Evolutionary conservation across 2,797 vertebrate species (phyloP).

Genomic region (Melanotaenia boesemani): DNA sequence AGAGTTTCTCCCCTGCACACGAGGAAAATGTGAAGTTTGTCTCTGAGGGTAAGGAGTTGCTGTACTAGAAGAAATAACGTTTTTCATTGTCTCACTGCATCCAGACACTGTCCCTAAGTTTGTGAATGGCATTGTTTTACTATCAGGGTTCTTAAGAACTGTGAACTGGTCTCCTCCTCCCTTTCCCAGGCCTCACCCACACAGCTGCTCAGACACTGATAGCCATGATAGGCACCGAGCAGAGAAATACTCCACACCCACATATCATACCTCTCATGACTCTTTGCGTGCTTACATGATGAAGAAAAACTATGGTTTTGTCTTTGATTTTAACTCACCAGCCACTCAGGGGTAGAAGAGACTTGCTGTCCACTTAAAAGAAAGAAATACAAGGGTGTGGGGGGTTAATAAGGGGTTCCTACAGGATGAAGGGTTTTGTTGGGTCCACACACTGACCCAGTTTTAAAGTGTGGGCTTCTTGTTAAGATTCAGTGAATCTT

Average conservation of each 20-base stretch:
- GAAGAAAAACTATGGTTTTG: slow-evolving; percentile 3
- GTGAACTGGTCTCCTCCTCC: not conserved
- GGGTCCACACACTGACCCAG: slow-evolving; percentile 24
- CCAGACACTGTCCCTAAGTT: slow-evolving; percentile 15
- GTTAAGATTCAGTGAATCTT: slow-evolving; percentile 21
- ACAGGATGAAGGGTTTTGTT: slow-evolving; percentile 1
- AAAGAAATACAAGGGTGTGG: not conserved
- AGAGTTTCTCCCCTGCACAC: slow-evolving; percentile 88
- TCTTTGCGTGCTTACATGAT: not conserved
- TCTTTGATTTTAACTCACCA: not conserved
- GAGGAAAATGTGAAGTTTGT: slow-evolving; percentile 94
- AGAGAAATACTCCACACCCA: slow-evolving; percentile 35
- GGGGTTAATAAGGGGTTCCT: not conserved
- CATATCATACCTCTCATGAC: slow-evolving; percentile 16
- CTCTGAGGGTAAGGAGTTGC: slow-evolving; percentile 85
- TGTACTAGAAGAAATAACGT: not conserved
- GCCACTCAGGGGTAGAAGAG: not conserved
- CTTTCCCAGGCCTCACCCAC: slow-evolving; percentile 48
- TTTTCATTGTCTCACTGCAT: not conserved
- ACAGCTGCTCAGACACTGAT: slow-evolving; percentile 75
- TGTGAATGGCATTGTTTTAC: slow-evolving; percentile 43
- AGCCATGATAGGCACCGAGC: slow-evolving; percentile 35
- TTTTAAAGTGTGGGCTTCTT: slow-evolving; percentile 8
- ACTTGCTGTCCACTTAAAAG: not conserved
- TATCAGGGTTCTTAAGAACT: slow-evolving; percentile 7